These are phyloP conservation scores for Ischnura elegans DNA, from an alignment of 2,888 invertebrate species.

Conservation along the genomic window DNA sequence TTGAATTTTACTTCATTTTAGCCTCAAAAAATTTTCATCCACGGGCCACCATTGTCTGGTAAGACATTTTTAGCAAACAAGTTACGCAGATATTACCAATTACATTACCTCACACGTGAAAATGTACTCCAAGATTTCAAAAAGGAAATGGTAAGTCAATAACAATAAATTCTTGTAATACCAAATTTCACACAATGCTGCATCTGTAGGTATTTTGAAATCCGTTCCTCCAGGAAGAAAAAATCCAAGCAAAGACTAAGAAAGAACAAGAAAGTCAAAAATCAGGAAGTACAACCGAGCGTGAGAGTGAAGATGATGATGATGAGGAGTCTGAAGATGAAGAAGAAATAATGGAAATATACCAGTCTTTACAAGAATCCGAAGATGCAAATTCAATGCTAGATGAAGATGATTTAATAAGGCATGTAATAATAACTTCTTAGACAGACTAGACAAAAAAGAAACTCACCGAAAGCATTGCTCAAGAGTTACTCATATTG, in stretches of 20 bases:
- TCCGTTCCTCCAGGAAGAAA: slow-evolving; percentile 68
- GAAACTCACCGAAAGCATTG: no score
- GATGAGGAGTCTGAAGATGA: slow-evolving; percentile 73
- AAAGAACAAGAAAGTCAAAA: slow-evolving; percentile 50
- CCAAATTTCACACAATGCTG: background rate
- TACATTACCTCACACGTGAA: slow-evolving; percentile 81
- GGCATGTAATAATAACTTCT: no score
- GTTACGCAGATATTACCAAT: slow-evolving; percentile 81
- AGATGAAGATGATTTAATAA: slow-evolving; percentile 77
- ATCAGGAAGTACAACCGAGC: background rate
- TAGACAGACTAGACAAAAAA: no score
- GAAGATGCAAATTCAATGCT: background rate
- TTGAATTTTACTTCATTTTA: slow-evolving; percentile 73
- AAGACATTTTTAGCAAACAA: slow-evolving; percentile 82
- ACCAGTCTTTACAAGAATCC: background rate
- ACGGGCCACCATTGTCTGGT: slow-evolving; percentile 85
- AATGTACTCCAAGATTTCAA: slow-evolving; percentile 80
- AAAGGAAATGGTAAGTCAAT: slow-evolving; percentile 80
- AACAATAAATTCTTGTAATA: slow-evolving; percentile 53
- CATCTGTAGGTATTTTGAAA: slow-evolving; percentile 44
- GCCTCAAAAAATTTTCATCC: slow-evolving; percentile 82
- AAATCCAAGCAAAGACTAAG: slow-evolving; percentile 69
- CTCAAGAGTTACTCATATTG: no score
- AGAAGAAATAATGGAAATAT: slow-evolving; percentile 75
- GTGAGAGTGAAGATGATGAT: slow-evolving; percentile 70